A percentile compares a stretch with the other conserved stretches of the same genome.
phyloP scores from a whole-genome alignment of 2,113 vertebrate genomes.

The Aspiorhynchus laticeps region DNA sequence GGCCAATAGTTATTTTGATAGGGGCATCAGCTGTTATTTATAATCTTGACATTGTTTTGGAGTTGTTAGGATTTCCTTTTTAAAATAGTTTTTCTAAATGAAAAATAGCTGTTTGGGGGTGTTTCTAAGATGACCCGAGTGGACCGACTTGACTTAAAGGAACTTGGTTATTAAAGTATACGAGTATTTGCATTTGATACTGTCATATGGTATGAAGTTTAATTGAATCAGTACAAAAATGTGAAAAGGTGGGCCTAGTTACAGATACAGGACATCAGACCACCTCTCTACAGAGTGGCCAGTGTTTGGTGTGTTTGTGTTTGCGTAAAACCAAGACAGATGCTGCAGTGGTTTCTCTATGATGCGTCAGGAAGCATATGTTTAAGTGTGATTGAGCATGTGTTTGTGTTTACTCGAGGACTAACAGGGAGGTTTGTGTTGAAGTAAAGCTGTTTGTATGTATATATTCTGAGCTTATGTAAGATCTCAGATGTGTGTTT shows the following conservation, averaged over 20 bases:
- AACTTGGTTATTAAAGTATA: neutral
- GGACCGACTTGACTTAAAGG: neutral
- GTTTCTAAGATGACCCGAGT: neutral
- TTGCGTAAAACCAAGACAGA: conserved; percentile 31
- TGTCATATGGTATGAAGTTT: neutral
- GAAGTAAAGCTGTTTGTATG: neutral
- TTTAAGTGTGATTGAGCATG: conserved; percentile 33
- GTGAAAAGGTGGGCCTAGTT: neutral
- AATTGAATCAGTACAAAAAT: neutral
- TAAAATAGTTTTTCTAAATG: neutral
- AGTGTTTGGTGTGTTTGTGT: conserved; percentile 12
- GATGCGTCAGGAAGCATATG: conserved; percentile 9
- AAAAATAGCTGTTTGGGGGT: neutral
- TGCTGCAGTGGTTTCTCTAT: conserved; percentile 9
- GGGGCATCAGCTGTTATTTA: neutral
- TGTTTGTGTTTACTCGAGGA: conserved; percentile 6
- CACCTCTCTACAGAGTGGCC: neutral
- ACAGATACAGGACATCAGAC: neutral
- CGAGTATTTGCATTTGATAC: neutral
- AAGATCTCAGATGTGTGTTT: conserved; percentile 26
- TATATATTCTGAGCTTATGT: neutral
- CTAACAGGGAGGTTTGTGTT: neutral
- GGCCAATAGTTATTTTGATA: neutral
- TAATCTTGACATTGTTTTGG: neutral
- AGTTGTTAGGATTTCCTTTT: neutral